phyloP scores from a whole-genome alignment of 2,797 vertebrate species.

The Malurus leucopterus region DNA sequence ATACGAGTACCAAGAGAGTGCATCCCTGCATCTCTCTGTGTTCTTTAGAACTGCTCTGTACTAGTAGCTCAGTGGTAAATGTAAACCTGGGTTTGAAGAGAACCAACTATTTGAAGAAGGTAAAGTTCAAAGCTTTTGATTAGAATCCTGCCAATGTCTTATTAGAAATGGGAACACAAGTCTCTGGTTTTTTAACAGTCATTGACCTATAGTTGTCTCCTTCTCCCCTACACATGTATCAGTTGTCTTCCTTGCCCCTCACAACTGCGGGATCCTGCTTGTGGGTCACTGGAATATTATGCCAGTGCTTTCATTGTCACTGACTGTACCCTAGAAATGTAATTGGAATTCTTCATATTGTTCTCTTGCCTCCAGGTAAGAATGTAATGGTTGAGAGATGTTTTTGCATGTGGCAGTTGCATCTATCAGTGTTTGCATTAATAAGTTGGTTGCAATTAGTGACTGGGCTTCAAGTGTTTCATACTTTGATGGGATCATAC shows the following conservation, averaged over 20 bases:
- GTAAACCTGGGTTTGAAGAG: not conserved
- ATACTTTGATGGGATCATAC: not conserved
- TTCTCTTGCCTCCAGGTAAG: not conserved
- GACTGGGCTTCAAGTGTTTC: not conserved
- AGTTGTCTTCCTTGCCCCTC: not conserved
- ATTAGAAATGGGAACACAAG: not conserved
- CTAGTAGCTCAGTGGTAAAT: not conserved
- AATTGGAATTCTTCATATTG: not conserved
- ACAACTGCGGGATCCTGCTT: not conserved
- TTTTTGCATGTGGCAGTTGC: not conserved
- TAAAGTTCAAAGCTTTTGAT: not conserved
- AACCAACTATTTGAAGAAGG: not conserved
- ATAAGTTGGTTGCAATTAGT: not conserved
- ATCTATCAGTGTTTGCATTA: not conserved
- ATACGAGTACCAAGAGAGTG: not conserved
- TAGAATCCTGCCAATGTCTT: not conserved
- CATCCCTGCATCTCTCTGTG: accelerated
- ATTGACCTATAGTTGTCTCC: not conserved
- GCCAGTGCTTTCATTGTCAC: not conserved
- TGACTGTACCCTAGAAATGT: not conserved
- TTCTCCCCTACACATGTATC: not conserved
- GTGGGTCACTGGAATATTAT: not conserved
- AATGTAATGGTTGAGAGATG: not conserved
- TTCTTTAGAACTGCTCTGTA: not conserved
- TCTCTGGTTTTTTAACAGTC: not conserved